Evolutionary conservation across 2,888 invertebrate genomes (phyloP).

Genomic region (Chouioia cunea): DNA sequence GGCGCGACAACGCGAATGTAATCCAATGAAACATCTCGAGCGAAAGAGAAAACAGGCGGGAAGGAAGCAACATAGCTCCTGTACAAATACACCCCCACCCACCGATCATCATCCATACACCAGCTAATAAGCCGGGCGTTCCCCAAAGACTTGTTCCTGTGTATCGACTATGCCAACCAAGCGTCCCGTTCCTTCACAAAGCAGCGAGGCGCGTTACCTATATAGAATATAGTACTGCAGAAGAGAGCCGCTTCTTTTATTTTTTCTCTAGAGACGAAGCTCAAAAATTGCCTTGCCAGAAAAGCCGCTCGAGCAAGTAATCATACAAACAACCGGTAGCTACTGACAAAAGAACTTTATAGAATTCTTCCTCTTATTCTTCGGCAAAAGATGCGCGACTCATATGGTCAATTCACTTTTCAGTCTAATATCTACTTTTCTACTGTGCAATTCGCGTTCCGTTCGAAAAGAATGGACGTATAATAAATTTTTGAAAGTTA

Average conservation of each 20-base stretch:
- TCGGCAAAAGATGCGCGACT: neutral
- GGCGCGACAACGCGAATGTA: too few species aligned
- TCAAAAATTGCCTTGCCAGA: slow-evolving; percentile 56
- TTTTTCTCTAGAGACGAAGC: slow-evolving; percentile 30
- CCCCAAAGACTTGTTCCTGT: neutral
- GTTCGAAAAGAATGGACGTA: too few species aligned
- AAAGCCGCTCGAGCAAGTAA: slow-evolving; percentile 53
- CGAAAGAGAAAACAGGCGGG: too few species aligned
- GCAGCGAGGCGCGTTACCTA: too few species aligned
- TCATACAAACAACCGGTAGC: slow-evolving; percentile 53
- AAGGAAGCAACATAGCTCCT: too few species aligned
- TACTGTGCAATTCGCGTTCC: neutral
- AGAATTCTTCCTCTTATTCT: neutral
- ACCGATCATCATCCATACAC: slow-evolving; percentile 16
- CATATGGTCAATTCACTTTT: slow-evolving; percentile 26
- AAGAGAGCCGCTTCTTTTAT: neutral
- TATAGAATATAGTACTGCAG: too few species aligned
- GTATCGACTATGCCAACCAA: too few species aligned
- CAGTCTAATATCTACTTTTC: slow-evolving; percentile 35
- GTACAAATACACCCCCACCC: neutral
- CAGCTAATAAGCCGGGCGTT: slow-evolving; percentile 31
- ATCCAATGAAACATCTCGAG: too few species aligned
- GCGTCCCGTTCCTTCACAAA: too few species aligned
- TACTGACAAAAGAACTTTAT: slow-evolving; percentile 23
- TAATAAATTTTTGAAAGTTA: too few species aligned